phyloP scores from a whole-genome alignment of 2,113 vertebrate genomes.

The Climacteris rufus region DNA sequence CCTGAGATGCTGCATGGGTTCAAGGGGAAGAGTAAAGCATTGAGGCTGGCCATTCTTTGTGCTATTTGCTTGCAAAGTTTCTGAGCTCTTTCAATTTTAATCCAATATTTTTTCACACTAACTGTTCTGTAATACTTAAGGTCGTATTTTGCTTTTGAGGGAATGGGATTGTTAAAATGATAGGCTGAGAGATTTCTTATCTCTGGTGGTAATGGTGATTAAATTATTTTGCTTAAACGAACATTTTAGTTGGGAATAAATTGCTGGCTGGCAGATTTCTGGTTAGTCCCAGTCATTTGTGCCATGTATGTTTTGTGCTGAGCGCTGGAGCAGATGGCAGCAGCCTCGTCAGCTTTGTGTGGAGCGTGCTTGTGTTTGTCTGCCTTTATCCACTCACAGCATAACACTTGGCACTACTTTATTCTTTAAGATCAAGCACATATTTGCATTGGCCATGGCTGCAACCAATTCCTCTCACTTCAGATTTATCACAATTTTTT shows the following conservation, averaged over 20 bases:
- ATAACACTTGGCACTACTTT: fast-evolving
- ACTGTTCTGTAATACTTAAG: neutral
- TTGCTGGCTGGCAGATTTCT: neutral
- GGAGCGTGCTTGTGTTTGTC: fast-evolving
- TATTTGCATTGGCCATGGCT: neutral
- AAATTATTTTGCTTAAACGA: neutral
- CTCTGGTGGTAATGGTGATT: neutral
- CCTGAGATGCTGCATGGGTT: neutral
- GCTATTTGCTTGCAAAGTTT: neutral
- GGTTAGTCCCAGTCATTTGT: neutral
- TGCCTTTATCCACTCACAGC: neutral
- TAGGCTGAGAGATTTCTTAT: neutral
- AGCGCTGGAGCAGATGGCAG: neutral
- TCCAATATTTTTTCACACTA: neutral
- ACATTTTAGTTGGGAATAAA: neutral
- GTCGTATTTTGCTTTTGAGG: neutral
- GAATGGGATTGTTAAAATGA: neutral
- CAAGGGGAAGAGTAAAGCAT: neutral
- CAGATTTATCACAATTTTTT: neutral
- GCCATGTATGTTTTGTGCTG: neutral
- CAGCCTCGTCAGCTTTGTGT: fast-evolving
- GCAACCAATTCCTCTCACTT: neutral
- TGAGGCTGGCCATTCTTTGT: neutral
- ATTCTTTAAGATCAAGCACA: fast-evolving
- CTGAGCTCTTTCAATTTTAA: neutral